Evolutionary conservation across 2,113 vertebrate species (phyloP).

Genomic region (Psilopsiagon aurifrons): DNA sequence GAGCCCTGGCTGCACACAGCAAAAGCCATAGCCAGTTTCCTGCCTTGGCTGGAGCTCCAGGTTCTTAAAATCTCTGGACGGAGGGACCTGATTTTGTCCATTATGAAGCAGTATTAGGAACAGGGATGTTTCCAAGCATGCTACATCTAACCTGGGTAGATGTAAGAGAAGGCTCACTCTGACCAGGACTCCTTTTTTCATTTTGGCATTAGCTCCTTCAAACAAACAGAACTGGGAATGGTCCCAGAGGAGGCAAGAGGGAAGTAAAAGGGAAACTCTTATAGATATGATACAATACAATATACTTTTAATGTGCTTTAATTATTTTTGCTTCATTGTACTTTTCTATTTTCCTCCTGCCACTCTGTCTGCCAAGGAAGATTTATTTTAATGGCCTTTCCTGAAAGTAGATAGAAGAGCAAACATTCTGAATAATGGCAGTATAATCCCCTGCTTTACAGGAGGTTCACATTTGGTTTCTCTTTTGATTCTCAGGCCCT

Average conservation of each 20-base stretch:
- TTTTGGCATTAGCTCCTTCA: not conserved
- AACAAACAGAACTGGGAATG: not conserved
- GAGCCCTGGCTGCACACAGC: not conserved
- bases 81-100: not conserved
- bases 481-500: not conserved
- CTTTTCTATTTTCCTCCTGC: not conserved
- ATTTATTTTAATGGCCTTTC: not conserved
- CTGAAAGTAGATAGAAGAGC: not conserved
- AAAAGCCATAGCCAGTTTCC: not conserved
- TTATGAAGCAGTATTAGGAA: not conserved
- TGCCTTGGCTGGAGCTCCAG: not conserved
- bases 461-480: not conserved
- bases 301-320: not conserved
- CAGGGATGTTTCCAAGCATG: not conserved
- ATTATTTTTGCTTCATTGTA: not conserved
- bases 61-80: not conserved
- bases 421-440: not conserved
- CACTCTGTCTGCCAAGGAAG: not conserved
- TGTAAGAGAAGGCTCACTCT: not conserved
- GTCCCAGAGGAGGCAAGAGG: not conserved
- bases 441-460: not conserved
- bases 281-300: not conserved
- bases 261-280: not conserved
- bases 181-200: not conserved
- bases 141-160: not conserved